Base-by-base conservation (phyloP, 2,113 vertebrate species). In the Raja brachyura region DNA sequence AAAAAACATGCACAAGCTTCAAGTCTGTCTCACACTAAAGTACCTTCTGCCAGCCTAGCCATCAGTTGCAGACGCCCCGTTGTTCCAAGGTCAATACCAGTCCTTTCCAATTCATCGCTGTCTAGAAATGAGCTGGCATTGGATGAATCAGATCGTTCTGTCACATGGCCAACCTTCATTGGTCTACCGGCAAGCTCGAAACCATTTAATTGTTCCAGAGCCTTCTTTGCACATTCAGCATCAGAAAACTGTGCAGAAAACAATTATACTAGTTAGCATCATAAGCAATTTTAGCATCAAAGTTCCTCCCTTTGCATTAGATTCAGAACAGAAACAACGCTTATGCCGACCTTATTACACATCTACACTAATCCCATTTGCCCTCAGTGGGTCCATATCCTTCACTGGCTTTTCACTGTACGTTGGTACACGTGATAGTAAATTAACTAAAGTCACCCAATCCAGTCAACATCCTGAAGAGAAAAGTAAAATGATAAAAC, bases 91-190 rank as follows among this genome's bases (percentile, higher is more conserved):
- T 99, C 98, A 93, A 99, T 97, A 93, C 98, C 98, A 90, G 97
- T 97, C 93, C 97, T 97, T 94, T 99, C 98, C 74, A 99, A 95
- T 94, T 99, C 98, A 94, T 99, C 98, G 18, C 96, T 98, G 94
- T 99, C 98, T 94, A 99, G 96, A 96, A 99, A 98, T 0, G 98
- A 98, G 39, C 98, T 97, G n/a, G 97, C 98, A 33, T 95, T 96
- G 18, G 98, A 97, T 33, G 97, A 96, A 94, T 99, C 98, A 0
- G 97, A 98, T 13, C 98, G 97, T 94, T 99, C 98, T 0, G 98
- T 99, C 93, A 99, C 98, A 4, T 99, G 98, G n/a, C 98, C 98
- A 48, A 99, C 98, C 95, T 99, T 99, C 98, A 99, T 99, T 6
- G 98, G 98, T 5, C 98, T 97, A 2, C 98, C 98, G 0, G 98